Percentiles rank a stretch among this genome's conserved stretches.
Conservation (phyloP, 2,113 vertebrate genomes). For the Mus pahari region DNA sequence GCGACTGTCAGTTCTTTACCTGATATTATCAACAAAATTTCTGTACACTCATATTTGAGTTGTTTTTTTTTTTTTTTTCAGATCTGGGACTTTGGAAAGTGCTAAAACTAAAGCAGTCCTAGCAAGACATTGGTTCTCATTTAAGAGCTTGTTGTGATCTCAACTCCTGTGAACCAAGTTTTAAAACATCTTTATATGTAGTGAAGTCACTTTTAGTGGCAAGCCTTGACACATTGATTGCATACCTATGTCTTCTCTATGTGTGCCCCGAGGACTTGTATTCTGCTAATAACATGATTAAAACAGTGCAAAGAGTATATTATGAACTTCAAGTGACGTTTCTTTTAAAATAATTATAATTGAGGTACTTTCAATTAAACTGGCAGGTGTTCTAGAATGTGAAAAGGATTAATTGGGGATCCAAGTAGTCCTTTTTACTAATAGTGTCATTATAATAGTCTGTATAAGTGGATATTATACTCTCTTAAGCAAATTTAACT, state of each 20-base stretch:
- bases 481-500: constrained; percentile 38
- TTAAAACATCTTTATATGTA: not conserved
- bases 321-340: constrained; percentile 51
- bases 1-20: not conserved
- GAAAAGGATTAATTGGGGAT: not conserved
- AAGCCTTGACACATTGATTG: not conserved
- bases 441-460: not conserved
- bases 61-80: too few species aligned
- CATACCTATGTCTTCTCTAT: constrained; percentile 1
- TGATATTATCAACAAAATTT: not conserved
- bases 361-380: constrained; percentile 53
- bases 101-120: not conserved
- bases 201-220: constrained; percentile 56
- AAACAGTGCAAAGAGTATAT: not conserved
- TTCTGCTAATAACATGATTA: not conserved
- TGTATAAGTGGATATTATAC: constrained; percentile 27
- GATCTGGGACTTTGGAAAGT: not conserved
- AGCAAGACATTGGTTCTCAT: not conserved
- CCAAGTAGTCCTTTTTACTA: constrained; percentile 41
- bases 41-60: not conserved
- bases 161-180: constrained; percentile 6
- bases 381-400: constrained; percentile 1
- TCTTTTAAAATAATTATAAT: constrained; percentile 54
- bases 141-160: constrained; percentile 4
- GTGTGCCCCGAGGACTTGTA: not conserved